Percentiles rank a stretch among this genome's conserved stretches.
phyloP scores from a whole-genome alignment of 2,888 invertebrate genomes.

The Rhyacophila evoluta region DNA sequence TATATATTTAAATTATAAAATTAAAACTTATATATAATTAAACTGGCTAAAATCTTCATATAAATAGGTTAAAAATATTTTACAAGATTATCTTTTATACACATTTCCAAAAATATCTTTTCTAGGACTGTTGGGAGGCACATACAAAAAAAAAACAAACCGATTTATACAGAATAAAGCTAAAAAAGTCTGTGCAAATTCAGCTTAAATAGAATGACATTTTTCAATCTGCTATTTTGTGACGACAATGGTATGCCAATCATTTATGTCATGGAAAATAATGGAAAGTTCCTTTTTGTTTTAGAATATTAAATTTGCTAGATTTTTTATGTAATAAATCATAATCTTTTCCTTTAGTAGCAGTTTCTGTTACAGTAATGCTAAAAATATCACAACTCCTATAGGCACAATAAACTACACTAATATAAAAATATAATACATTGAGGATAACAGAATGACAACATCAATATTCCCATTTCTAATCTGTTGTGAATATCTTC shows the following conservation, averaged over 20 bases:
- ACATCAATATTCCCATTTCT: neutral
- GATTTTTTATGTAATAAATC: too few species aligned
- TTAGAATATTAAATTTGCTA: too few species aligned
- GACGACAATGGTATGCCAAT: too few species aligned
- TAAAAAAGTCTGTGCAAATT: too few species aligned
- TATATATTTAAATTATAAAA: neutral
- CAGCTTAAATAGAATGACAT: too few species aligned
- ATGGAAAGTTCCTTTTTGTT: too few species aligned
- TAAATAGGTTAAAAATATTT: neutral
- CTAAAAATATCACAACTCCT: constrained; percentile 22
- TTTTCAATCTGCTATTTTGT: too few species aligned
- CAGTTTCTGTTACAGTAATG: neutral
- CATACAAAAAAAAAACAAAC: too few species aligned
- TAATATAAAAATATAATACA: neutral
- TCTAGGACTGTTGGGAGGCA: too few species aligned
- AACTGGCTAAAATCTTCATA: constrained; percentile 1
- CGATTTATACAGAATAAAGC: too few species aligned
- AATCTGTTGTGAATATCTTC: too few species aligned
- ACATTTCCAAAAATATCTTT: neutral
- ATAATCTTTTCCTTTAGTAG: neutral
- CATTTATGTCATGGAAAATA: too few species aligned
- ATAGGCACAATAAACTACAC: constrained; percentile 2
- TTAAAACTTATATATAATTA: neutral
- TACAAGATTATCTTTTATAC: neutral
- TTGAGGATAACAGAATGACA: neutral